phyloP scores from a whole-genome alignment of 2,797 vertebrate genomes.

The Apogon talboti region DNA sequence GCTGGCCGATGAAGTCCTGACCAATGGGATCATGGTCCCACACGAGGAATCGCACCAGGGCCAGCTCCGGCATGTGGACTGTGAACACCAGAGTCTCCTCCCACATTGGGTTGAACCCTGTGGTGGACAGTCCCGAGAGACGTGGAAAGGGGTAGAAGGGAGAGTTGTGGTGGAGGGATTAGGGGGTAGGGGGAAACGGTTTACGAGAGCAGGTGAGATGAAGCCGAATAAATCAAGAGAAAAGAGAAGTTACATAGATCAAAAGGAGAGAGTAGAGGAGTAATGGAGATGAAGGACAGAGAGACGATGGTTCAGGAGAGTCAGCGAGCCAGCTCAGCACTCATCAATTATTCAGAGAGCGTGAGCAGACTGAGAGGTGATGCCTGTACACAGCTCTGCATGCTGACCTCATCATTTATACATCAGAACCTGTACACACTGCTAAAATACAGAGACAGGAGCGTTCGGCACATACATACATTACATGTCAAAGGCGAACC shows the following conservation, averaged over 20 bases:
- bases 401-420: conserved; percentile 68
- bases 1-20: conserved; percentile 96
- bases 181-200: background rate
- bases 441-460: conserved; percentile 3
- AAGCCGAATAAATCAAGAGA: conserved; percentile 3
- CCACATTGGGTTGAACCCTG: conserved; percentile 99
- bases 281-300: conserved; percentile 11
- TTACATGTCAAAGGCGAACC: conserved; percentile 9
- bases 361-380: conserved; percentile 50
- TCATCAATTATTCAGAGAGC: conserved; percentile 71
- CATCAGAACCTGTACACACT: conserved; percentile 38
- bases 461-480: conserved; percentile 7
- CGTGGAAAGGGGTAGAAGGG: background rate
- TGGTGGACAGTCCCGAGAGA: background rate
- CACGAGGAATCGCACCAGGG: conserved; percentile 94
- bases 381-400: conserved; percentile 39
- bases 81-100: conserved; percentile 97
- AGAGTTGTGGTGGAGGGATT: background rate
- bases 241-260: conserved; percentile 6
- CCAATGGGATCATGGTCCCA: conserved; percentile 99
- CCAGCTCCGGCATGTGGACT: conserved; percentile 93
- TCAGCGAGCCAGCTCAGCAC: conserved; percentile 47
- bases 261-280: background rate
- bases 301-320: conserved; percentile 18
- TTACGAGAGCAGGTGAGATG: background rate